Conservation (phyloP, 2,797 vertebrate species). For the Lepus oiostolus region DNA sequence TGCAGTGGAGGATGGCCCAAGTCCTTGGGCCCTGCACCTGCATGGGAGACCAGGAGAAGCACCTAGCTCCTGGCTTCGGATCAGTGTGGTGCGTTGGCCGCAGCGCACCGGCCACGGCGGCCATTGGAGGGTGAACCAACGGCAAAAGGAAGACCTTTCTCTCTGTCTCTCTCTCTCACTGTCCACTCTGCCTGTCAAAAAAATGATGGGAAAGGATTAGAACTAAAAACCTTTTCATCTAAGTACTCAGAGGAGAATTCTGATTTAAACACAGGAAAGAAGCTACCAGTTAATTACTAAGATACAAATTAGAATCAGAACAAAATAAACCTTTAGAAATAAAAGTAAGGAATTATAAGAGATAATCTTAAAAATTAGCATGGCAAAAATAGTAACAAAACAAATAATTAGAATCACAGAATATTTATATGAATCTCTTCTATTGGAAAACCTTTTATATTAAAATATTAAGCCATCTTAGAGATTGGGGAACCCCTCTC, state of each 20-base stretch:
- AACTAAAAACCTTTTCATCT: neutral
- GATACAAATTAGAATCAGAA: constrained; percentile 21
- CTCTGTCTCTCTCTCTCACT: too few species aligned
- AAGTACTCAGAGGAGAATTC: neutral
- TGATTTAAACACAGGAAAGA: neutral
- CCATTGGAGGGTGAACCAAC: too few species aligned
- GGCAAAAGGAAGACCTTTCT: too few species aligned
- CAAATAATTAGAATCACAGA: constrained; percentile 1
- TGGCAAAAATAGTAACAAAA: neutral
- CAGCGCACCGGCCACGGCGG: too few species aligned
- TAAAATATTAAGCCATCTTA: neutral
- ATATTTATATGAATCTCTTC: too few species aligned
- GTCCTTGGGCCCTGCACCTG: too few species aligned
- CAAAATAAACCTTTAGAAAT: constrained; percentile 12
- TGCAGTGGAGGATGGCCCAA: too few species aligned
- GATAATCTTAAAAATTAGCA: neutral
- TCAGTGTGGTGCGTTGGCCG: too few species aligned
- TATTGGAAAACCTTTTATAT: neutral
- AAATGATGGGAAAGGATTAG: neutral
- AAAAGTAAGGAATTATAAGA: neutral
- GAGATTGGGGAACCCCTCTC: neutral
- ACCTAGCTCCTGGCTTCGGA: too few species aligned
- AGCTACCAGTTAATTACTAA: neutral
- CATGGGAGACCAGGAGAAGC: too few species aligned
- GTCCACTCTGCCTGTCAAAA: too few species aligned